A percentile compares a stretch with the other conserved stretches of the same genome.
Conservation (phyloP, 2,888 invertebrate genomes). For the Netelia inedita region DNA sequence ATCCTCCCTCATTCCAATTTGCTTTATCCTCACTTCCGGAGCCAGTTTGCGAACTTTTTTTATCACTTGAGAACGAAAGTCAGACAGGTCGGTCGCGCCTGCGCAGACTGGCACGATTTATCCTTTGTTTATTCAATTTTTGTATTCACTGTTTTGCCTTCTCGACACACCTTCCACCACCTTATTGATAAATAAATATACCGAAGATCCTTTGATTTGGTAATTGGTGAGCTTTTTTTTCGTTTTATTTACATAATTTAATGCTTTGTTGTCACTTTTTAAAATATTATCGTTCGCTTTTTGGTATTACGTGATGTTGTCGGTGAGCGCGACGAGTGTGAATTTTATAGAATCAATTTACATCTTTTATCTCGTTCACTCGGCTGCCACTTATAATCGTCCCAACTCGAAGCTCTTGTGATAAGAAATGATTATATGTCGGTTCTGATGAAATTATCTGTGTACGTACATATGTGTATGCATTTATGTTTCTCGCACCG, state of each 20-base stretch:
- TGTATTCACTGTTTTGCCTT: not conserved
- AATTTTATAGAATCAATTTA: not conserved
- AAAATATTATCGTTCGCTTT: too few species aligned
- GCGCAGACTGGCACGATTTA: not conserved
- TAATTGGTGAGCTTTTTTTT: not conserved
- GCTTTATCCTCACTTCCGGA: slow-evolving; percentile 88
- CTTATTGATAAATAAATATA: not conserved
- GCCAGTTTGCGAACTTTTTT: slow-evolving; percentile 86
- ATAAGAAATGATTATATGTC: not conserved
- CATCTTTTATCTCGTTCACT: not conserved
- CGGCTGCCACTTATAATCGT: not conserved
- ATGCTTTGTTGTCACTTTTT: too few species aligned
- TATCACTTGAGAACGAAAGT: slow-evolving; percentile 30
- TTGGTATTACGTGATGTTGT: too few species aligned
- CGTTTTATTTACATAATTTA: too few species aligned
- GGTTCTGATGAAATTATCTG: not conserved
- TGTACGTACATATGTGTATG: not conserved
- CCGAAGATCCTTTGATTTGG: not conserved
- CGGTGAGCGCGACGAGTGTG: too few species aligned
- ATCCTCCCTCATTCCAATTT: slow-evolving; percentile 92
- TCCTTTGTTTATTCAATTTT: not conserved
- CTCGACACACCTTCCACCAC: not conserved
- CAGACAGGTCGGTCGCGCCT: not conserved
- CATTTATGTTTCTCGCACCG: too few species aligned
- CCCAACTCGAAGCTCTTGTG: not conserved